Percentiles rank a stretch among this genome's conserved stretches.
These are phyloP conservation scores for Cephus pygmeus DNA, from an alignment of 2,888 invertebrate species.

Conservation along the genomic window DNA sequence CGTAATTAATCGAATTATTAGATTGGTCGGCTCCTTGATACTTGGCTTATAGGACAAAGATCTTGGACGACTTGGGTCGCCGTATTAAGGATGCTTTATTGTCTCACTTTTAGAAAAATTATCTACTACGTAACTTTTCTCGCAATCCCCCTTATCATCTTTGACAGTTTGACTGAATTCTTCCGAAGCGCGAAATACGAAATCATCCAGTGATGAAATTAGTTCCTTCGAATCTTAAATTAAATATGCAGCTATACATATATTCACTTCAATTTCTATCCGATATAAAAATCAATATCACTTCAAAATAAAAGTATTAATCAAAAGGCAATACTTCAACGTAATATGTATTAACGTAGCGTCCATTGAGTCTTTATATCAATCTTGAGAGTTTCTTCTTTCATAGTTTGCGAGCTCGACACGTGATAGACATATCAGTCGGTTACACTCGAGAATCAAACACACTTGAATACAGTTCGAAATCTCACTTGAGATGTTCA, in stretches of 20 bases:
- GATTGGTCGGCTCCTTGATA: constrained; percentile 17
- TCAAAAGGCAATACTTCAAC: not conserved
- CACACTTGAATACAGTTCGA: not conserved
- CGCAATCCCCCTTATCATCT: not conserved
- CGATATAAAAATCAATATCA: not conserved
- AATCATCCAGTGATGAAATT: not conserved
- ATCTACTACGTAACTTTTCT: not conserved
- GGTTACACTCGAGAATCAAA: not conserved
- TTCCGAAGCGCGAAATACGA: not conserved
- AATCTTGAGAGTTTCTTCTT: not conserved
- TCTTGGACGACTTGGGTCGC: constrained; percentile 29
- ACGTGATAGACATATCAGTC: not conserved
- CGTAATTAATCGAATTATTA: constrained; percentile 42
- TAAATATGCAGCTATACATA: not conserved
- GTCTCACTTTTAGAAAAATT: constrained; percentile 24
- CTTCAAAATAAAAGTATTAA: not conserved
- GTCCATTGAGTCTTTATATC: not conserved
- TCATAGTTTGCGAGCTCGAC: not conserved
- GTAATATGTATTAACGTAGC: not conserved
- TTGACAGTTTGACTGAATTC: not conserved
- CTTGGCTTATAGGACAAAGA: not conserved
- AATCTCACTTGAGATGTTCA: not conserved
- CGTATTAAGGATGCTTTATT: constrained; percentile 28
- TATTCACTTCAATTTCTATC: not conserved
- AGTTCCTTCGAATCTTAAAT: not conserved